Evolutionary conservation across 2,888 invertebrate genomes (phyloP).

Genomic region (Agrotis clavis): DNA sequence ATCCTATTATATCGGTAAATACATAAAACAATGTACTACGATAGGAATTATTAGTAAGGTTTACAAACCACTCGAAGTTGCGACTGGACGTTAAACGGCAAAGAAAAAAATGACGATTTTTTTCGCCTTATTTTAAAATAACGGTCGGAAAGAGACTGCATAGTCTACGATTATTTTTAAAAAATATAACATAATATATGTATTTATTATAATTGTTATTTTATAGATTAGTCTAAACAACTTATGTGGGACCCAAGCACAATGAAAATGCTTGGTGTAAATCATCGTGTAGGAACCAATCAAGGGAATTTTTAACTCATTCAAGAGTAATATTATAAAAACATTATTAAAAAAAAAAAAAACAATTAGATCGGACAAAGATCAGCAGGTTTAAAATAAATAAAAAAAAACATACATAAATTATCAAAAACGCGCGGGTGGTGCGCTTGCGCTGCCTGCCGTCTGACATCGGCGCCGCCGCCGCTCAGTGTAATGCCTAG

Average conservation of each 20-base stretch:
- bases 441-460: constrained; percentile 54
- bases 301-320: constrained; percentile 14
- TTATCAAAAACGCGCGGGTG: constrained; percentile 54
- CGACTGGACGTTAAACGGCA: neutral
- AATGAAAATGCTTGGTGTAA: constrained; percentile 20
- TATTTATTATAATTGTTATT: neutral
- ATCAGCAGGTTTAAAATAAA: neutral
- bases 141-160: neutral
- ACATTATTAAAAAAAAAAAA: constrained; percentile 6
- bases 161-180: neutral
- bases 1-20: constrained; percentile 64
- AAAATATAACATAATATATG: neutral
- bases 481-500: constrained; percentile 75
- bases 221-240: neutral
- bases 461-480: constrained; percentile 65
- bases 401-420: constrained; percentile 34
- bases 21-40: constrained; percentile 50
- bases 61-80: constrained; percentile 5
- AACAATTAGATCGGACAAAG: neutral
- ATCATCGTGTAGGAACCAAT: constrained; percentile 3
- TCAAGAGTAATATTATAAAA: too few relatives aligned
- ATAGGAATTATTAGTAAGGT: constrained; percentile 22
- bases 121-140: too few relatives aligned
- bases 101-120: neutral
- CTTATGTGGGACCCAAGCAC: constrained; percentile 17